Evolutionary conservation across 1,140 invertebrate species (phyloP).

Genomic region (Hetaerina americana): DNA sequence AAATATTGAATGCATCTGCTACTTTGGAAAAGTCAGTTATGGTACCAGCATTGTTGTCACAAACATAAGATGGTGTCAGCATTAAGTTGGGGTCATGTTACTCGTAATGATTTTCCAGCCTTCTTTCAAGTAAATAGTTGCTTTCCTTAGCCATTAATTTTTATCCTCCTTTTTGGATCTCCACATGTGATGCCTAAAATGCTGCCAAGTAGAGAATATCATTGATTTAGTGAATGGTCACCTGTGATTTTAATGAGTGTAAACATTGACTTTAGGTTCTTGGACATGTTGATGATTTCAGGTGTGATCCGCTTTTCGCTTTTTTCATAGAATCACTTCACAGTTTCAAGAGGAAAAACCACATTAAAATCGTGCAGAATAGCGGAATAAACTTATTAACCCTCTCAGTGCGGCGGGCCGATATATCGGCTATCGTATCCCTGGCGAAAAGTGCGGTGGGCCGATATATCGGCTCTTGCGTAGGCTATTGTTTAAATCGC

Average conservation of each 20-base stretch:
- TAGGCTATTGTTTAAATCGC: too few species aligned
- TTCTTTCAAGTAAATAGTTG: neutral
- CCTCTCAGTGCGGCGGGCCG: too few species aligned
- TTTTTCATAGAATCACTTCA: neutral
- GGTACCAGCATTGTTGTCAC: neutral
- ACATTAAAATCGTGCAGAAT: neutral
- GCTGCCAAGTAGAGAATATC: neutral
- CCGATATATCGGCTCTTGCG: too few species aligned
- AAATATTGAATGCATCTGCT: neutral
- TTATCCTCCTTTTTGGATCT: neutral
- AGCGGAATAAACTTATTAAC: neutral
- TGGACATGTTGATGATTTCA: neutral
- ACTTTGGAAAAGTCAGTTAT: neutral
- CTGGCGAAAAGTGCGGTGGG: too few species aligned
- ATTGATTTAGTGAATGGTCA: neutral
- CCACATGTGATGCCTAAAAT: neutral
- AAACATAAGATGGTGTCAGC: neutral
- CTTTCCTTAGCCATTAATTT: neutral
- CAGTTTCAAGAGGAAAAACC: neutral
- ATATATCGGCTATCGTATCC: too few species aligned
- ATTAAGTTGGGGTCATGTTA: neutral
- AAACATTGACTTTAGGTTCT: neutral
- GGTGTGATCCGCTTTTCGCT: neutral
- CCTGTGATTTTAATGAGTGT: neutral
- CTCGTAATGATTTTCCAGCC: neutral